These are phyloP conservation scores for Leiothrix lutea DNA, from an alignment of 2,113 vertebrate genomes.

Conservation along the genomic window DNA sequence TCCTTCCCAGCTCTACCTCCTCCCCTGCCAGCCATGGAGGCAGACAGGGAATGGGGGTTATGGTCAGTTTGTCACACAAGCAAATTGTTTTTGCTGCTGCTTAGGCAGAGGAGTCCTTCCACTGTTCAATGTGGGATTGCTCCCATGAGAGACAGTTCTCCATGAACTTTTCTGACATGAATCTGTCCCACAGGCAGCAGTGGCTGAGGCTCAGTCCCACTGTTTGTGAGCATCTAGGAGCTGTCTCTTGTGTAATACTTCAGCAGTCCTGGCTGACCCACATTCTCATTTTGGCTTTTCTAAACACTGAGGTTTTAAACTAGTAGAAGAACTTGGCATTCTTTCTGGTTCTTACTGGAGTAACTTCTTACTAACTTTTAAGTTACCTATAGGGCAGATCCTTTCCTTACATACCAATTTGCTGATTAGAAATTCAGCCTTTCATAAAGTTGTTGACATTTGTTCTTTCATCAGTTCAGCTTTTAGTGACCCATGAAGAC, in stretches of 20 bases:
- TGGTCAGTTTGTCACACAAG: background rate
- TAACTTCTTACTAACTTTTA: background rate
- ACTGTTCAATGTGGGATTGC: background rate
- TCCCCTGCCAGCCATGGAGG: background rate
- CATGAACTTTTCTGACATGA: background rate
- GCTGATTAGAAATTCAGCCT: background rate
- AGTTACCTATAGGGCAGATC: background rate
- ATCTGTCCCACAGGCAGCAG: rapidly evolving
- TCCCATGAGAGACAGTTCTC: background rate
- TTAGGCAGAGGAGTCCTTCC: background rate
- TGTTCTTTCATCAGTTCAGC: background rate
- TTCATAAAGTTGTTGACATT: background rate
- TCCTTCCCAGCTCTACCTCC: background rate
- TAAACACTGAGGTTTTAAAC: background rate
- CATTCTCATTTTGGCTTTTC: background rate
- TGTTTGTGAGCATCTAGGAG: background rate
- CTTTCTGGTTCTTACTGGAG: background rate
- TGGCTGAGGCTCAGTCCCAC: rapidly evolving
- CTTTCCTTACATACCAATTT: background rate
- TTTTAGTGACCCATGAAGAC: background rate
- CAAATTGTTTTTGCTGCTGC: background rate
- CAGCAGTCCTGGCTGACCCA: background rate
- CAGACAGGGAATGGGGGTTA: background rate
- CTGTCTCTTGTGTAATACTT: background rate
- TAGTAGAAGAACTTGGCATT: background rate